Evolutionary conservation across 2,113 vertebrate species (phyloP), one percentile per base, ranked within the genome.

Genomic region (Callopanchax toddi): DNA sequence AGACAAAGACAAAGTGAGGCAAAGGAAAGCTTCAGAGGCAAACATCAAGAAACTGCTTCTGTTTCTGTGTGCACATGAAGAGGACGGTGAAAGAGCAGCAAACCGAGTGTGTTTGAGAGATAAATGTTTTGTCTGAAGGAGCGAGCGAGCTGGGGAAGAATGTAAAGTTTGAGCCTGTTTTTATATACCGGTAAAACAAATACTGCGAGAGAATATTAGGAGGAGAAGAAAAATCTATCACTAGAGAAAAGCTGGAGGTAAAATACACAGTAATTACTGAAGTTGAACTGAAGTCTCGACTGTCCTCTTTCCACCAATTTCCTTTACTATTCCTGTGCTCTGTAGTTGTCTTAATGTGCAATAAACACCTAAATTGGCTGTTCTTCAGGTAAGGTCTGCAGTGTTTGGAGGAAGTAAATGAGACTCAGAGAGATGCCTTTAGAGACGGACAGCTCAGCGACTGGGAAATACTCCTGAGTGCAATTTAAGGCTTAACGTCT

Each of bases 331-430:
- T 22, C 32, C 25, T 0, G 0, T 36, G n/a, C 64, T 76, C 45
- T 1, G 39, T 21, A 66, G 37, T 61, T 16, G 4, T 50, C 69
- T 74, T 72, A 81, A 85, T 71, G 50, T 75, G 67, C 54, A 75
- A 76, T 84, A 86, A 85, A 82, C 69, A 58, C 53, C 37, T 66
- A 70, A 87, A 69, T 55, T 68, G 78, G 61, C 64, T 71, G 22
- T 40, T 81, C 58, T 75, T 75, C 72, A 74, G 67, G 49, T 84
- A 26, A 15, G 44, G 62, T 56, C 60, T 18, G 66, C 10, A 34
- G 73, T 61, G 78, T 84, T 77, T 60, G 67, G 60, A 73, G 62
- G 62, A 39, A 51, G 53, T 57, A 78, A 78, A 81, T 44, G 60
- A 80, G 78, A 61, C 59, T 29, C 26, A 39, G 60, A 78, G 60